Conservation (phyloP, 1,140 invertebrate genomes). For the Papilio polyxenes region DNA sequence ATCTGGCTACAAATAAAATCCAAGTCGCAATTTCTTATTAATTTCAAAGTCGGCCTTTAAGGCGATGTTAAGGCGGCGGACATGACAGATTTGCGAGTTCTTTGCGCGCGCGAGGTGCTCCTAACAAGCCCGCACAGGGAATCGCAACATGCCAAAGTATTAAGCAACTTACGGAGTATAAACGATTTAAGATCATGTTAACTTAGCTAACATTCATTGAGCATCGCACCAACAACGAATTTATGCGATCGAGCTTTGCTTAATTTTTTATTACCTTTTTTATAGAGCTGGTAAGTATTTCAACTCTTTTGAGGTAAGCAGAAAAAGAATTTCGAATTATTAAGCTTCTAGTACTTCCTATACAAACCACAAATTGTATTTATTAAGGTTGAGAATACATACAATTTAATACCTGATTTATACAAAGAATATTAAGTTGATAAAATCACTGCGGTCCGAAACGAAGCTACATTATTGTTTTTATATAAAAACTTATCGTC, state of each 20-base stretch:
- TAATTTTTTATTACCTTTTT: conserved; percentile 14
- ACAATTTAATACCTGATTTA: neutral
- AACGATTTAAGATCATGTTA: conserved; percentile 40
- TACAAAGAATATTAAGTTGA: neutral
- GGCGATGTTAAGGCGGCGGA: conserved; percentile 36
- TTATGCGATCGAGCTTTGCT: conserved; percentile 15
- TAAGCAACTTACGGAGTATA: conserved; percentile 39
- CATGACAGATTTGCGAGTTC: conserved; percentile 39
- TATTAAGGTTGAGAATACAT: no score
- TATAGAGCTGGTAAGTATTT: neutral
- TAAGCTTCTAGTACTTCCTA: neutral
- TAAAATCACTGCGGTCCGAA: conserved; percentile 6
- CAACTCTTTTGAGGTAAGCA: neutral
- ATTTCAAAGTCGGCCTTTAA: conserved; percentile 28
- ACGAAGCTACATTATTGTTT: neutral
- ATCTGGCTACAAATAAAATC: conserved; percentile 22
- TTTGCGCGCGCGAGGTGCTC: conserved; percentile 24
- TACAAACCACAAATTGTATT: no score
- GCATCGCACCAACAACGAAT: conserved; percentile 35
- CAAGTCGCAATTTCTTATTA: conserved; percentile 32
- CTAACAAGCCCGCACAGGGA: conserved; percentile 38
- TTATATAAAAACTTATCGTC: conserved; percentile 14
- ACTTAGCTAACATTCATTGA: conserved; percentile 38
- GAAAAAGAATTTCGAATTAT: neutral
- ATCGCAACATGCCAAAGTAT: conserved; percentile 35